Conservation (phyloP, 2,888 invertebrate species). For the Epinotia ramella region DNA sequence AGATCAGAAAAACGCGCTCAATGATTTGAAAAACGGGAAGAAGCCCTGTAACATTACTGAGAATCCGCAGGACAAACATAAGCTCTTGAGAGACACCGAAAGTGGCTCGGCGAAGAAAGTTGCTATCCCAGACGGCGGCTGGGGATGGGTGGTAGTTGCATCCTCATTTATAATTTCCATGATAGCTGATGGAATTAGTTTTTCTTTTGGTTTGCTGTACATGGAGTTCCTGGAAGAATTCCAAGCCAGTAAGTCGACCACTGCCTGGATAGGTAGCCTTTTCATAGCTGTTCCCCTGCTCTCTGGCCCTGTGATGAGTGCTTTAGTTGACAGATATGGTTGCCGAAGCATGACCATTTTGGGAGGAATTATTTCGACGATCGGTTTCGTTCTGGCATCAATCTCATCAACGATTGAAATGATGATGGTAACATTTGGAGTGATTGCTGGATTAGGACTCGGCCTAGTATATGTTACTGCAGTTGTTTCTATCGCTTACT, state of each 20-base stretch:
- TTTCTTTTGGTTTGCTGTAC: conserved; percentile 96
- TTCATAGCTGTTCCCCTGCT: conserved; percentile 95
- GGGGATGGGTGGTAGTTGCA: conserved; percentile 96
- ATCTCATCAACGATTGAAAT: conserved; percentile 89
- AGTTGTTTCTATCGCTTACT: conserved; percentile 96
- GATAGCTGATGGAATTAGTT: conserved; percentile 96
- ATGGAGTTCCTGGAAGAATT: conserved; percentile 93
- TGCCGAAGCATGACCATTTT: conserved; percentile 91
- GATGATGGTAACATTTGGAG: conserved; percentile 94
- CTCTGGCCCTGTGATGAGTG: conserved; percentile 93
- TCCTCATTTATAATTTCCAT: conserved; percentile 94
- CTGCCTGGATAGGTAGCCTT: conserved; percentile 95
- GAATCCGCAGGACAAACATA: conserved; percentile 56
- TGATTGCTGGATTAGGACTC: conserved; percentile 93
- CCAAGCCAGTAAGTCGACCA: conserved; percentile 91
- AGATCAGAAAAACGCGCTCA: conserved; percentile 60
- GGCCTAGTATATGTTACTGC: conserved; percentile 95
- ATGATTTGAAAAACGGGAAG: conserved; percentile 48
- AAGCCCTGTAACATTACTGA: conserved; percentile 57
- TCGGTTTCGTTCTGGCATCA: conserved; percentile 91
- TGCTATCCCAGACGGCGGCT: conserved; percentile 92
- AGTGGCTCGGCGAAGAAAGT: conserved; percentile 66
- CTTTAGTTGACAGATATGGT: conserved; percentile 94
- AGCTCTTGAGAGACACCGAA: conserved; percentile 52
- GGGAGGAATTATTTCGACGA: conserved; percentile 89